Base-by-base conservation (phyloP, 2,113 vertebrate species). In the Sylvietta virens region DNA sequence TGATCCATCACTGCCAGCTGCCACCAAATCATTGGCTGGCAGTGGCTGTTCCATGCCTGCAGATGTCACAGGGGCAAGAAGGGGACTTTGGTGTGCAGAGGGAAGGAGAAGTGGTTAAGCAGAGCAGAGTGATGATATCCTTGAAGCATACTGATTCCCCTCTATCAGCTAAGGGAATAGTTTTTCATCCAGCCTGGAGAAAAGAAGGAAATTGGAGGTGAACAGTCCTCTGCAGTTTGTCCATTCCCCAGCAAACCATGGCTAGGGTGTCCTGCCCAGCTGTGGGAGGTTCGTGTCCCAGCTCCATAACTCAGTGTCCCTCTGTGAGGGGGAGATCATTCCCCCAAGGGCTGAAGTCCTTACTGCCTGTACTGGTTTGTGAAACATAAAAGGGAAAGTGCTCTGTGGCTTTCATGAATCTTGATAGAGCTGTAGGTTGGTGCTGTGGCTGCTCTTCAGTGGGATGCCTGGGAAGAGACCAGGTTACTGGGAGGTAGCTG, bases 221-320 rank as follows among this genome's bases (percentile, higher is more conserved):
- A 74, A 40, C 19, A 39, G 40, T 44, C 12, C 15, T 72, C 37
- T 80, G 28, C 33, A 82, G 54, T 42, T 77, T 60, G 78, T 69
- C 35, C 10, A 14, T 50, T 23, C 30, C 17, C 5, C 51, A 77
- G 30, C 1, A 22, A 80, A 53, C 27, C 12, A 11, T 13, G 37
- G 22, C 37, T 9, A 74, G 33, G 17, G 3, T 51, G 48, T 53
- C 35, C 47, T 83, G 42, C 17, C 33, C 2, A 1, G 50, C 76
- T 9, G 1, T 50, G 17, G 35, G 20, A 66, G 2, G 10, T 50
- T 51, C 6, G 6, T 9, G 12, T 90, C 22, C 66, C 77, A 27
- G n/a, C 15, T 72, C 31, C 3, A 3, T 1, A 3, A 65, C 47
- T 58, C 62, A 61, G 18, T 1, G 0, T 53, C n/a, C 15, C 14